Percentiles rank a stretch among this genome's conserved stretches.
Conservation (phyloP, 2,888 invertebrate genomes). For the Nymphalis urticae region DNA sequence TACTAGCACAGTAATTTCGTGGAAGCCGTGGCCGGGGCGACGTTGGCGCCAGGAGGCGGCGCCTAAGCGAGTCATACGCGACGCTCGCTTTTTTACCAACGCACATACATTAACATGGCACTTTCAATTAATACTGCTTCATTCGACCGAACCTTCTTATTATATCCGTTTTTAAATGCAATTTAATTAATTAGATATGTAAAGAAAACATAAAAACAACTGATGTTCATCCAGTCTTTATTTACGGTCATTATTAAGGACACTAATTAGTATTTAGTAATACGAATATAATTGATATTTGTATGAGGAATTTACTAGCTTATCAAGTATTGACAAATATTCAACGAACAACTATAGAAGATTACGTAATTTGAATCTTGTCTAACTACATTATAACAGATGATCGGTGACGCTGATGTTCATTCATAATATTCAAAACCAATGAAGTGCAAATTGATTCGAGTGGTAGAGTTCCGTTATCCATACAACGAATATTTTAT, state of each 20-base stretch:
- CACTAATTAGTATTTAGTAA: neutral
- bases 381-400: conserved; percentile 28
- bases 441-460: conserved; percentile 33
- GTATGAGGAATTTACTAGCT: neutral
- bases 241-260: neutral
- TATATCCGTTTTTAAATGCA: conserved; percentile 19
- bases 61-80: conserved; percentile 58
- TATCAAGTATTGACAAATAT: conserved; percentile 22
- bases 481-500: conserved; percentile 14
- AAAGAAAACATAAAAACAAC: neutral
- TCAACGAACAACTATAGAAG: conserved; percentile 22
- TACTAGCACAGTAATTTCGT: conserved; percentile 63
- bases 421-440: conserved; percentile 38
- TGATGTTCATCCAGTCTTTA: neutral
- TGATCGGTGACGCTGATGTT: conserved; percentile 27
- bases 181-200: neutral
- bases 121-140: conserved; percentile 52
- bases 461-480: conserved; percentile 35
- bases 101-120: conserved; percentile 53
- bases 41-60: conserved; percentile 69
- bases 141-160: conserved; percentile 24
- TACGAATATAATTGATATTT: neutral
- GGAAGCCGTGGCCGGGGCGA: conserved; percentile 62
- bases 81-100: conserved; percentile 56
- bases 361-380: conserved; percentile 32